These are phyloP conservation scores for Tolypeutes matacus DNA, from an alignment of 2,797 vertebrate species.

Conservation along the genomic window DNA sequence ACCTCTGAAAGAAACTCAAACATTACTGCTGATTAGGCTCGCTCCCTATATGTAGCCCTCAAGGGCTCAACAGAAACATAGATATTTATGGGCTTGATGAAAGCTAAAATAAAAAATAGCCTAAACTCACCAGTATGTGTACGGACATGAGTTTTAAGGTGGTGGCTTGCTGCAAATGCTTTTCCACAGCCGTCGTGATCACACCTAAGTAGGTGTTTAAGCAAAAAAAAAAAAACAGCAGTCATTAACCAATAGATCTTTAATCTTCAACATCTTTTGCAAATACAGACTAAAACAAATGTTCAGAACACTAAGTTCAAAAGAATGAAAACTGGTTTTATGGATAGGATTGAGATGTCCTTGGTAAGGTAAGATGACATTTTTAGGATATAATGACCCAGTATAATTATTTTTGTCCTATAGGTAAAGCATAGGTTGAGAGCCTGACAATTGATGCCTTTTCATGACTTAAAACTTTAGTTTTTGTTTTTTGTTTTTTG, in stretches of 20 bases:
- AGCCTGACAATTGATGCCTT: neutral
- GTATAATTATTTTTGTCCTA: neutral
- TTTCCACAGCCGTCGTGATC: conserved; percentile 99
- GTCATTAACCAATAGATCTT: conserved; percentile 1
- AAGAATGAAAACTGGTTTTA: neutral
- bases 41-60: neutral
- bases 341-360: neutral
- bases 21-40: neutral
- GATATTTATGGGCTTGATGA: neutral
- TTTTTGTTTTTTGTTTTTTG: too few species aligned
- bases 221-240: conserved; percentile 68
- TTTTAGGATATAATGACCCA: neutral
- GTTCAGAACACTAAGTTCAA: neutral
- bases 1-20: conserved; percentile 34
- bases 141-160: conserved; percentile 99
- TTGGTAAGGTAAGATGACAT: neutral
- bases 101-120: neutral
- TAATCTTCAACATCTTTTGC: neutral
- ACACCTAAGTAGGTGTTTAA: conserved; percentile 90
- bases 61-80: neutral
- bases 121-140: conserved; percentile 95
- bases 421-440: neutral
- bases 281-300: conserved; percentile 13
- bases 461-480: neutral
- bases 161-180: conserved; percentile 99